These are phyloP conservation scores for Tetragonisca angustula DNA, from an alignment of 2,888 invertebrate species.

Conservation along the genomic window DNA sequence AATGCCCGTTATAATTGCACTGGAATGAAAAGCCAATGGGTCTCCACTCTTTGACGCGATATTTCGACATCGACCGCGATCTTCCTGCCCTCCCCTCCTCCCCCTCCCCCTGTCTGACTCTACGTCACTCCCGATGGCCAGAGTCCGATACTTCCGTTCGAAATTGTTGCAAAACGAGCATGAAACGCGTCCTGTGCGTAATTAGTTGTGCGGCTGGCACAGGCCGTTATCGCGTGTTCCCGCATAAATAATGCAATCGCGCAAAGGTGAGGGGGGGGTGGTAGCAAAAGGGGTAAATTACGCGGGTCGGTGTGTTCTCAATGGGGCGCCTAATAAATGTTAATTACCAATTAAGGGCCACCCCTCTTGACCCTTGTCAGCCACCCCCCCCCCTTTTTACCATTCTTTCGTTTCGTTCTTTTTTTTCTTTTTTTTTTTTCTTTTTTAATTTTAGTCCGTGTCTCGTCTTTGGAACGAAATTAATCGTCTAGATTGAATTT, in stretches of 20 bases:
- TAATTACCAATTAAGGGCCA: constrained; percentile 44
- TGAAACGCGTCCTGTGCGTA: constrained; percentile 17
- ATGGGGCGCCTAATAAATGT: constrained; percentile 48
- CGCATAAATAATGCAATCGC: constrained; percentile 51
- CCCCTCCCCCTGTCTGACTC: background rate
- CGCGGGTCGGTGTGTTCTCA: constrained; percentile 21
- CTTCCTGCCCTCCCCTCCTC: background rate
- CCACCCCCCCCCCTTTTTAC: background rate
- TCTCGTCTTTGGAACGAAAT: background rate
- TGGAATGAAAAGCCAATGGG: constrained; percentile 40
- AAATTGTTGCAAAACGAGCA: constrained; percentile 47
- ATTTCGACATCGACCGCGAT: constrained; percentile 41
- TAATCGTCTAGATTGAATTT: too few relatives aligned
- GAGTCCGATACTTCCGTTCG: constrained; percentile 19
- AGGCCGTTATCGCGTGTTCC: constrained; percentile 43
- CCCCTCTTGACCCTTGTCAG: background rate
- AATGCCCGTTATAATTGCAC: constrained; percentile 46
- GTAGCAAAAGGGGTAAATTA: constrained; percentile 31
- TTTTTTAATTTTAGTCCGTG: background rate
- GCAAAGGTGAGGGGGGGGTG: too few relatives aligned
- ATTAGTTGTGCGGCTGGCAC: constrained; percentile 35
- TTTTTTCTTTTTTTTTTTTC: background rate
- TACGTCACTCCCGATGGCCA: background rate
- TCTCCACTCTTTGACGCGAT: constrained; percentile 41
- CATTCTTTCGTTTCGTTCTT: too few relatives aligned